Conservation (phyloP, 2,888 invertebrate species). For the Pachymerium ferrugineum region DNA sequence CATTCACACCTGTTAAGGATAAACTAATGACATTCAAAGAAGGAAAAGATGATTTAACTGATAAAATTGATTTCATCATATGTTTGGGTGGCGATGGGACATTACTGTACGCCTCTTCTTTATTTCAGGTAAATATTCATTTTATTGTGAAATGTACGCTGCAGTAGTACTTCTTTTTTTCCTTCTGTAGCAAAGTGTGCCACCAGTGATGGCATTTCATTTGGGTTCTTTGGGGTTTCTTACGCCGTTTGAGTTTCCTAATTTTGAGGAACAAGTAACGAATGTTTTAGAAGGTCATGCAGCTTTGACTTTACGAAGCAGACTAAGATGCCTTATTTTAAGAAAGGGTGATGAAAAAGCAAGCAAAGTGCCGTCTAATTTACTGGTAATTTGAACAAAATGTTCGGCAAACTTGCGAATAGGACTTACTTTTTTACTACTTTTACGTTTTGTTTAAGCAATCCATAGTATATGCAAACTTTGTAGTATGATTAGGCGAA, state of each 20-base stretch:
- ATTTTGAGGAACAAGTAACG: conserved; percentile 88
- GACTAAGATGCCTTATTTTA: conserved; percentile 82
- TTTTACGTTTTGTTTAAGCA: too few species aligned
- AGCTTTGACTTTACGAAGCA: conserved; percentile 79
- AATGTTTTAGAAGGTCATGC: conserved; percentile 92
- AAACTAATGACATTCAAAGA: conserved; percentile 78
- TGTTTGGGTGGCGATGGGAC: conserved; percentile 98
- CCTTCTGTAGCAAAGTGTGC: conserved; percentile 95
- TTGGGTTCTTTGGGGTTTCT: conserved; percentile 92
- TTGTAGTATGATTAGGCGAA: too few species aligned
- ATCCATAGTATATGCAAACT: too few species aligned
- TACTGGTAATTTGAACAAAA: too few species aligned
- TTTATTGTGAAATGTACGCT: conserved; percentile 33
- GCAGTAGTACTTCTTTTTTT: conserved; percentile 41
- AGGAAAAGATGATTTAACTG: conserved; percentile 85
- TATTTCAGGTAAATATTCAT: conserved; percentile 63
- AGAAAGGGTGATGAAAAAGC: conserved; percentile 47
- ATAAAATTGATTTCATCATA: conserved; percentile 94
- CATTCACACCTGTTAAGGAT: conserved; percentile 70
- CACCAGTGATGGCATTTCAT: conserved; percentile 97
- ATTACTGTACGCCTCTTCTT: conserved; percentile 82
- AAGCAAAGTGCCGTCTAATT: conserved; percentile 38
- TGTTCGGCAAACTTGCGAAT: too few species aligned
- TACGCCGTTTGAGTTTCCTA: conserved; percentile 90
- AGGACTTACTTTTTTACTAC: too few species aligned